Conservation (phyloP, 2,797 vertebrate species). For the Chromobotia macracanthus region DNA sequence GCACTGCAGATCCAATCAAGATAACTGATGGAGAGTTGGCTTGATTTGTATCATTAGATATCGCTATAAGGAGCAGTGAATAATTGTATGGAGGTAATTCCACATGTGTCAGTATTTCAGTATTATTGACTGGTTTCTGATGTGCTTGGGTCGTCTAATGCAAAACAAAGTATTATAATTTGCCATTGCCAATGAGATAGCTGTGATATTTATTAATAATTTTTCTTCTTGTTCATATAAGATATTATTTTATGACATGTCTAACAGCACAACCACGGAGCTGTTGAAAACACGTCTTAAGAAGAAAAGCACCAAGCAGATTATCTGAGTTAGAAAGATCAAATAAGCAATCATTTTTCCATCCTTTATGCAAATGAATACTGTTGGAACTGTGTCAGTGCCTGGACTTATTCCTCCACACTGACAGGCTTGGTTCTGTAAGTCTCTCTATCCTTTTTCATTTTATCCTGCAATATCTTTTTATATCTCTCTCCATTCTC, state of each 20-base stretch:
- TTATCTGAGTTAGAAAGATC: constrained; percentile 4
- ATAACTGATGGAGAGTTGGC: constrained; percentile 2
- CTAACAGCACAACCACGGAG: not conserved
- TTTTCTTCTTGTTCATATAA: not conserved
- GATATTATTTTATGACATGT: not conserved
- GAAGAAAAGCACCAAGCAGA: not conserved
- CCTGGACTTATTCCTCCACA: constrained; percentile 18
- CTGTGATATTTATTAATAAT: not conserved
- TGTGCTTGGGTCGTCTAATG: not conserved
- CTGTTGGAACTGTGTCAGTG: not conserved
- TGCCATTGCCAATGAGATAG: not conserved
- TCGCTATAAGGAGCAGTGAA: not conserved
- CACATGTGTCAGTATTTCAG: not conserved
- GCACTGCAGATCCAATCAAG: not conserved
- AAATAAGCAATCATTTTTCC: constrained; percentile 6
- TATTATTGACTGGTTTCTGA: not conserved
- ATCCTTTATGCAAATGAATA: constrained; percentile 22
- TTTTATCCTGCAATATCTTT: constrained; percentile 46
- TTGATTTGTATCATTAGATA: not conserved
- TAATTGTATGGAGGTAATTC: constrained; percentile 10
- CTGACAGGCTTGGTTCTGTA: not conserved
- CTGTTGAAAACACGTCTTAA: not conserved
- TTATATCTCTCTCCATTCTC: constrained; percentile 13
- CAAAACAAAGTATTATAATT: constrained; percentile 2
- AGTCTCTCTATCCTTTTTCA: constrained; percentile 29